Percentiles rank a stretch among this genome's conserved stretches.
Evolutionary conservation across 2,113 vertebrate species (phyloP).

Genomic region (Oxyruncus cristatus): DNA sequence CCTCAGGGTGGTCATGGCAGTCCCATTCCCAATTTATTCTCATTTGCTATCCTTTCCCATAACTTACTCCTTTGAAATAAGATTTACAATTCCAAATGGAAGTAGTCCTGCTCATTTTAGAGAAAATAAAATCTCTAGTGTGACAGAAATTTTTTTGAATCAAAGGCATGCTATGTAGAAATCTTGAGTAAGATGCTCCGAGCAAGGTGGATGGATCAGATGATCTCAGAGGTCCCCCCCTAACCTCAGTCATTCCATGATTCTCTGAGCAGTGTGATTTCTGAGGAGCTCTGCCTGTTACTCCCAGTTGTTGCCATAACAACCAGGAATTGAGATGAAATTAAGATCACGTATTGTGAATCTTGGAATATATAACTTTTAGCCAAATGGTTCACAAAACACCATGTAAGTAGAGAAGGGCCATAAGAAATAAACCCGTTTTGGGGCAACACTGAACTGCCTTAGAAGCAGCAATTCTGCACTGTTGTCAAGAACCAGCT

Average conservation of each 20-base stretch:
- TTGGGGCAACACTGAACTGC: neutral
- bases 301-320: neutral
- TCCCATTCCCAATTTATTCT: neutral
- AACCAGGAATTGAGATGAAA: neutral
- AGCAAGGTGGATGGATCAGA: neutral
- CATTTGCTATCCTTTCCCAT: neutral
- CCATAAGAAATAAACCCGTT: neutral
- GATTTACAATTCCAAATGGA: neutral
- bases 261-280: neutral
- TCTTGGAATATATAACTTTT: neutral
- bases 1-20: neutral
- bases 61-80: neutral
- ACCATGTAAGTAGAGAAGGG: neutral
- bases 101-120: neutral
- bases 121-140: neutral
- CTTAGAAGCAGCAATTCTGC: neutral
- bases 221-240: neutral
- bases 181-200: neutral
- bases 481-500: neutral
- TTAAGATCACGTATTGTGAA: neutral
- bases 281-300: neutral
- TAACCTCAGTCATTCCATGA: neutral
- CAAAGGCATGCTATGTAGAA: neutral
- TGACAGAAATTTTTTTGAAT: neutral
- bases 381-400: neutral